Percentiles rank a stretch among this genome's conserved stretches.
phyloP scores from a whole-genome alignment of 2,797 vertebrate species.

The Diplodus sargus region DNA sequence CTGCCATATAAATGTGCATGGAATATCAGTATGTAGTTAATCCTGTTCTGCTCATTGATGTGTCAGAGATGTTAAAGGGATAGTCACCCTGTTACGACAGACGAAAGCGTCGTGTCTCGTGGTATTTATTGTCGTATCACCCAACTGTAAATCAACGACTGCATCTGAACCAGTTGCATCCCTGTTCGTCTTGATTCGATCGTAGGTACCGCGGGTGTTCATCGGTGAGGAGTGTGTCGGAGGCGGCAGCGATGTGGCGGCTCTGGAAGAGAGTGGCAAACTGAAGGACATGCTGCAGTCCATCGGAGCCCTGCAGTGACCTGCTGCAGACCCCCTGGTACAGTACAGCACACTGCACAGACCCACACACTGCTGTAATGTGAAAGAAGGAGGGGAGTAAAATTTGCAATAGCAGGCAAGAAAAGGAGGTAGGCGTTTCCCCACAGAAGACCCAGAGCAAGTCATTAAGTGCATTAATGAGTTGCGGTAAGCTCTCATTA shows the following conservation, averaged over 20 bases:
- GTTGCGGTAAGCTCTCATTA: slow-evolving; percentile 36
- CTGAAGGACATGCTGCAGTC: slow-evolving; percentile 81
- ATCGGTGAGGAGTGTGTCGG: slow-evolving; percentile 89
- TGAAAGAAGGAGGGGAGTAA: not conserved
- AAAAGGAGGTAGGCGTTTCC: slow-evolving; percentile 4
- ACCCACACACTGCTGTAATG: not conserved
- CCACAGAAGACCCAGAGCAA: not conserved
- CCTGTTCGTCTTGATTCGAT: slow-evolving; percentile 7
- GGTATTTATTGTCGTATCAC: not conserved
- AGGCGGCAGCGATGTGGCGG: slow-evolving; percentile 85
- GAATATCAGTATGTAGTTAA: not conserved
- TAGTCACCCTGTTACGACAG: not conserved
- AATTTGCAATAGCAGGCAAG: not conserved
- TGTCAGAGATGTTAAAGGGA: not conserved
- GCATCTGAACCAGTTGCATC: not conserved
- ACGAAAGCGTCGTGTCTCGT: not conserved
- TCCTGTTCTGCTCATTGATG: not conserved
- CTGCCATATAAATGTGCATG: too few species aligned
- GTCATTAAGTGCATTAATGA: slow-evolving; percentile 36
- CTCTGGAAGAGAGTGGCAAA: slow-evolving; percentile 81
- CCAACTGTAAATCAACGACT: not conserved
- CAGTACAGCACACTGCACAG: slow-evolving; percentile 26
- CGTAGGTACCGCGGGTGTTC: slow-evolving; percentile 90
- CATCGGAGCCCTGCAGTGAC: slow-evolving; percentile 86
- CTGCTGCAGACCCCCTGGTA: slow-evolving; percentile 47